These are phyloP conservation scores for Pygocentrus nattereri DNA, from an alignment of 2,797 vertebrate species.

Conservation along the genomic window DNA sequence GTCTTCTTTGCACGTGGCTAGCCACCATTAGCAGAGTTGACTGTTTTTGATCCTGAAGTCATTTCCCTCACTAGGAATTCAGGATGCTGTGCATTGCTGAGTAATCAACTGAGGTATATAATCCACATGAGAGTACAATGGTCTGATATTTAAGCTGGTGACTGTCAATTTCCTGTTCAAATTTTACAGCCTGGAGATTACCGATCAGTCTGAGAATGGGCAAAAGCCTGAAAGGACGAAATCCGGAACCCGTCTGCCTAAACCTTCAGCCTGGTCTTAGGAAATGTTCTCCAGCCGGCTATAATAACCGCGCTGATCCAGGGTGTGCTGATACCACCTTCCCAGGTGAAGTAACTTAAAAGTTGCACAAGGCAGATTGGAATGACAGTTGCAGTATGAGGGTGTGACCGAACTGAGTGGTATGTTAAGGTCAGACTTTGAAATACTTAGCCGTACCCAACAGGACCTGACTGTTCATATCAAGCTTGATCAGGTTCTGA, in stretches of 20 bases:
- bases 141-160: not conserved
- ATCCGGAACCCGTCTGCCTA: not conserved
- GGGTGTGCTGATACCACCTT: slow-evolving; percentile 2
- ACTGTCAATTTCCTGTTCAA: slow-evolving; percentile 1
- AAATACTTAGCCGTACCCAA: not conserved
- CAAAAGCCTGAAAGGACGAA: not conserved
- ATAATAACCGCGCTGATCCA: not conserved
- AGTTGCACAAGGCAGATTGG: not conserved
- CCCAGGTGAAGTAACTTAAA: not conserved
- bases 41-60: not conserved
- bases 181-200: not conserved
- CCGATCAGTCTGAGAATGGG: not conserved
- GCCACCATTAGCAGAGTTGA: not conserved
- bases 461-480: not conserved
- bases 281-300: not conserved
- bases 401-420: not conserved
- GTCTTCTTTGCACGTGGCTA: not conserved
- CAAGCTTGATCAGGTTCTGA: not conserved
- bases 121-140: not conserved
- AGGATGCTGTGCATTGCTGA: not conserved
- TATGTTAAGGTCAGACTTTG: not conserved
- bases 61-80: not conserved
- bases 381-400: not conserved
- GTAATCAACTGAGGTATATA: not conserved
- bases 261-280: slow-evolving; percentile 10